Base-by-base conservation (phyloP, 2,888 invertebrate genomes). In the Hyppa rectilinea region DNA sequence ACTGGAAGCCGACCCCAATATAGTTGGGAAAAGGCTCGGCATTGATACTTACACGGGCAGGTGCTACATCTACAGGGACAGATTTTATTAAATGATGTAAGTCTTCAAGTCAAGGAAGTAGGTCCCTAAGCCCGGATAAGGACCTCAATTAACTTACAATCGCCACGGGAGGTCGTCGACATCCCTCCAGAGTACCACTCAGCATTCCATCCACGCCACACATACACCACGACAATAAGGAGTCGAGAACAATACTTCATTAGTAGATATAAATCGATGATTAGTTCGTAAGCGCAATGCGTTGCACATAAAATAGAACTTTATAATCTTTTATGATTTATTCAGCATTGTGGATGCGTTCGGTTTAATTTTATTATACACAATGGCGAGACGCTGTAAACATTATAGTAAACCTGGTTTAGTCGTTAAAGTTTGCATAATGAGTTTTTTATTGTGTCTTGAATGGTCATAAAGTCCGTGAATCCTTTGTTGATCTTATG, bases 161-260 rank as follows among this genome's bases (percentile, higher is more conserved):
- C 45, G 60, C 56, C 36, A 43, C 53, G 38, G 59, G 40, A 60
- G 71, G 70, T 65, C 67, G 49, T 50, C 67, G 56, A 72, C 80
- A 56, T 70, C 55, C 52, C 60, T 55, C 10, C 38, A 31, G 23
- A 43, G 20, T 12, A 55, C 26, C 50, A 26, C 43, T 83, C 58
- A 68, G 38, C 68, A 83, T 79, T 77, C 73, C 10, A 49, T 9
- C 20, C 79, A 71, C 61, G 20, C 7, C n/a, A n/a, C 52, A 43
- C 56, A 69, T 60, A 50, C 23, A 26, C n/a, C 29, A 56, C 2
- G 14, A 45, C 56, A 38, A 58, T 64, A 59, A 55, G 17, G 72
- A 70, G 31, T n/a, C 17, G 49, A 65, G 69, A 81, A 87, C 87
- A 87, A 87, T 87, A 70, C 75, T 65, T 84, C 86, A 84, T 87